phyloP scores from a whole-genome alignment of 2,888 invertebrate genomes.

The Dasysyrphus albostriatus region DNA sequence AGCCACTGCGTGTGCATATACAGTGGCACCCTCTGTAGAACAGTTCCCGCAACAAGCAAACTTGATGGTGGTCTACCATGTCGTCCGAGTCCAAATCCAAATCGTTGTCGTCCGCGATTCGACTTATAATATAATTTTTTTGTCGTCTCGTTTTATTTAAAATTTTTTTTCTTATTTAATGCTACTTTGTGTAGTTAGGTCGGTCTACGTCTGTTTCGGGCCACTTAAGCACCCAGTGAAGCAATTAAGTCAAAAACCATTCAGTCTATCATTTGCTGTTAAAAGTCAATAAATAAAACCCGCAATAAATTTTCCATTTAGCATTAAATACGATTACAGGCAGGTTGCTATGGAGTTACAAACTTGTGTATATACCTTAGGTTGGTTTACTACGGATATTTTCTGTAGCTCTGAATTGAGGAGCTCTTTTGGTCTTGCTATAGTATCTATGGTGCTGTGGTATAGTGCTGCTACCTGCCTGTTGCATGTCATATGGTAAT shows the following conservation, averaged over 20 bases:
- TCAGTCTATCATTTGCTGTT: slow-evolving; percentile 76
- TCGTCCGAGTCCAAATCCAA: slow-evolving; percentile 6
- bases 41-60: slow-evolving; percentile 51
- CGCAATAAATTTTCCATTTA: slow-evolving; percentile 76
- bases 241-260: slow-evolving; percentile 76
- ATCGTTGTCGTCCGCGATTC: slow-evolving; percentile 28
- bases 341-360: slow-evolving; percentile 52
- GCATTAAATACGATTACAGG: slow-evolving; percentile 75
- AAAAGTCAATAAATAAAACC: slow-evolving; percentile 76
- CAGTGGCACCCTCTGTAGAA: slow-evolving; percentile 68
- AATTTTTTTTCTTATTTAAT: too few species aligned
- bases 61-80: slow-evolving; percentile 57
- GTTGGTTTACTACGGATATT: slow-evolving; percentile 4
- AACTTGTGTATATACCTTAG: slow-evolving; percentile 10
- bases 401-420: slow-evolving; percentile 46
- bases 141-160: neutral
- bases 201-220: slow-evolving; percentile 47
- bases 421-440: slow-evolving; percentile 41
- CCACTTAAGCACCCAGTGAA: slow-evolving; percentile 75
- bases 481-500: slow-evolving; percentile 76
- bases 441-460: neutral
- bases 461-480: slow-evolving; percentile 20
- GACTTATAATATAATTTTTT: slow-evolving; percentile 25
- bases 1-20: slow-evolving; percentile 21
- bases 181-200: neutral